Evolutionary conservation across 2,113 vertebrate genomes (phyloP).

Genomic region (Sula dactylatra): DNA sequence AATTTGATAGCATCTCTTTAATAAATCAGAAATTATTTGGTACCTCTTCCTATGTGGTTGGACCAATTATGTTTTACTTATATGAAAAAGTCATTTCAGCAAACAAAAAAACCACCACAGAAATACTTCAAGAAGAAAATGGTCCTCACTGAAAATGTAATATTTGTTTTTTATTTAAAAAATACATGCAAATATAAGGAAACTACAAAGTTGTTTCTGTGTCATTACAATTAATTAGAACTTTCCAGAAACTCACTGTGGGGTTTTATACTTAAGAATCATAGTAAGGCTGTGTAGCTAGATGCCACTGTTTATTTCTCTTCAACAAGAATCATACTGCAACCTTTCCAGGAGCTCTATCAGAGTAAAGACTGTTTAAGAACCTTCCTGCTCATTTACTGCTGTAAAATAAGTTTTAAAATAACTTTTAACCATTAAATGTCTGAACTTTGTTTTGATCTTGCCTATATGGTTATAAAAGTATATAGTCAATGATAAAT

Average conservation of each 20-base stretch:
- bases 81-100: neutral
- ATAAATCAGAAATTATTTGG: neutral
- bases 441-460: conserved; percentile 61
- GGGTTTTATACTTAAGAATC: neutral
- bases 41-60: neutral
- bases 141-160: neutral
- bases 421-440: conserved; percentile 45
- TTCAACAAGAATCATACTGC: neutral
- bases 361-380: neutral
- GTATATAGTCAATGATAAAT: conserved; percentile 21
- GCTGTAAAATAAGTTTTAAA: conserved; percentile 32
- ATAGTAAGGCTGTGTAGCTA: neutral
- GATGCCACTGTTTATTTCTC: neutral
- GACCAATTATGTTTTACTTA: neutral
- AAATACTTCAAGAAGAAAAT: neutral
- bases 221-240: neutral
- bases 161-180: neutral
- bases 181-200: neutral
- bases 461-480: conserved; percentile 30
- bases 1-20: neutral
- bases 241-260: neutral
- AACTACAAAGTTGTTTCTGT: neutral
- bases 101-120: neutral
- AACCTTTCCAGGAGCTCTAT: neutral
- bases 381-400: neutral